phyloP scores from a whole-genome alignment of 2,888 invertebrate species.

The Alsophila aescularia region DNA sequence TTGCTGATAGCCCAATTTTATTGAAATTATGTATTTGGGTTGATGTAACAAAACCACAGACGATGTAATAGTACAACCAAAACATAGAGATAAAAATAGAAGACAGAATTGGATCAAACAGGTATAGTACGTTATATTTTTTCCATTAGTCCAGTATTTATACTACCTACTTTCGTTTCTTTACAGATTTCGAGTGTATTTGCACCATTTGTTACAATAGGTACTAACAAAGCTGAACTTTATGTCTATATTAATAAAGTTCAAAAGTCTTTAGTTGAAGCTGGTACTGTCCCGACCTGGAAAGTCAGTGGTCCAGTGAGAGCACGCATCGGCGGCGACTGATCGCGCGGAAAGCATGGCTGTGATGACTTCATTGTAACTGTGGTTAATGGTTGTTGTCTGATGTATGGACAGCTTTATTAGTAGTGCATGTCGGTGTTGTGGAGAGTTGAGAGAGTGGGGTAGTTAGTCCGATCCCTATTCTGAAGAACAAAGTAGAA shows the following conservation, averaged over 20 bases:
- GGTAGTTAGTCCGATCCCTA: not conserved
- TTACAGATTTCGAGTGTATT: constrained; percentile 12
- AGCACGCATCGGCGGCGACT: constrained; percentile 54
- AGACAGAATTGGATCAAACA: constrained; percentile 9
- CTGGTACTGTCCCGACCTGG: constrained; percentile 47
- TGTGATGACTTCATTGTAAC: constrained; percentile 57
- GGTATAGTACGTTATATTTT: not conserved
- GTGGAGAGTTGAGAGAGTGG: constrained; percentile 11
- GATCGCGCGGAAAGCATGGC: constrained; percentile 59
- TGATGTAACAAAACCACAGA: constrained; percentile 18
- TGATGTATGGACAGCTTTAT: constrained; percentile 36
- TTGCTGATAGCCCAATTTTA: constrained; percentile 24
- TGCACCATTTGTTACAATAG: constrained; percentile 11
- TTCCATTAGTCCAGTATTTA: constrained; percentile 19
- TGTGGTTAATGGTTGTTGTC: constrained; percentile 39
- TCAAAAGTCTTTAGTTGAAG: constrained; percentile 6
- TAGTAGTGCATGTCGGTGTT: constrained; percentile 35
- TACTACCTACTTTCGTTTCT: constrained; percentile 23
- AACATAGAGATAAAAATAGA: constrained; percentile 7
- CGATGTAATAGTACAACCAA: constrained; percentile 7
- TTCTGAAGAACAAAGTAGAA: not conserved
- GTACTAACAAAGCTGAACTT: not conserved
- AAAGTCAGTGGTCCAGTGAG: constrained; percentile 58
- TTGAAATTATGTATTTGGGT: constrained; percentile 32
- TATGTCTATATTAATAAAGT: constrained; percentile 8